Base-by-base conservation (phyloP, 1,140 invertebrate genomes). In the Euglossa dilemma region DNA sequence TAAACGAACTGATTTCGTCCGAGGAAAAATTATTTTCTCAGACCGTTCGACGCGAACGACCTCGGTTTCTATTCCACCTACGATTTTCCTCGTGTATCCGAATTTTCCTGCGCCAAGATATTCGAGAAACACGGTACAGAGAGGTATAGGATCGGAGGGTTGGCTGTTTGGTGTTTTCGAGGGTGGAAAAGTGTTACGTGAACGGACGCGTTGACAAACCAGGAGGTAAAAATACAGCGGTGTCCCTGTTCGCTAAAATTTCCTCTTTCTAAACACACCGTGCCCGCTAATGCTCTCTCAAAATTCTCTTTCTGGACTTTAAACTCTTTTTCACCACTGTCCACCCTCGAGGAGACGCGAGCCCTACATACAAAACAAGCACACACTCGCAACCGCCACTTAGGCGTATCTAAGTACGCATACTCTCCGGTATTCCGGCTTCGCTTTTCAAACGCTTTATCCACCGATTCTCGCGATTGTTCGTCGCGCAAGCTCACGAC, bases 231-330 rank as follows among this genome's bases (percentile, higher is more conserved):
- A 78, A 43, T 12, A 23, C 18, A 18, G 18, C 20, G 36, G 43
- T 50, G n/a, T 56, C n/a, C 64, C 20, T 20, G 3, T 45, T 54
- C 2, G 52, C 16, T 50, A 20, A 78, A 69, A 78, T 78, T 78
- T 64, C n/a, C 63, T 78, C 76, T 69, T 69, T 69, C 64, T 57
- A 69, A 78, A 67, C 64, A 57, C 76, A 69, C 43, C 18, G 2
- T 43, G 50, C 28, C 28, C 36, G 63, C 76, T 78, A 78, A 78
- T 69, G 76, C 76, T 69, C 76, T 78, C 76, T 66, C 64, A 78
- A 69, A 78, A 78, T 69, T 66, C 76, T 78, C 76, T 69, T 69
- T 78, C 76, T 76, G 61, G n/a, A 64, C 47, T 64, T 52, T 76
- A 76, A 76, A 76, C 74, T 64, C 74, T 76, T 76, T 76, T 76